Base-by-base conservation (phyloP, 2,797 vertebrate species). In the Gymnothorax reevesii region DNA sequence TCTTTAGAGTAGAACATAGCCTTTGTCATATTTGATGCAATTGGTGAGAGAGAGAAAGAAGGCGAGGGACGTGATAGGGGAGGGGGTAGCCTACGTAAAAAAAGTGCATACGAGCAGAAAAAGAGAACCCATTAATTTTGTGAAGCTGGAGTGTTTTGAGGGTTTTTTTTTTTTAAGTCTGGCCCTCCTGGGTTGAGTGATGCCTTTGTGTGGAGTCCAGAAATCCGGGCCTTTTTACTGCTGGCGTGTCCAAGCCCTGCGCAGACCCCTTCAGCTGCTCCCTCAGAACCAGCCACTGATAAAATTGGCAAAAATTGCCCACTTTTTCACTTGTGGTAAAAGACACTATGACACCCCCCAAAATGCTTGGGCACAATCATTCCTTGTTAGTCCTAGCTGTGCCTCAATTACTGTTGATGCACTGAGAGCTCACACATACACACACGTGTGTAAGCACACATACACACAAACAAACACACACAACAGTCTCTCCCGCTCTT, bases 151-250 rank as follows among this genome's bases (percentile, higher is more conserved):
- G 88, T 94, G 93, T 93, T 94, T 62, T 94, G 93, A 93, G 95
- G 93, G 93, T 90, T 66, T 66, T 69, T n/a, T 60, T 60, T 60
- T 91, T 90, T 91, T 90, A 90, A 94, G 94, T 94, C 94, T 94
- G 93, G 91, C 94, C 93, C 94, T 95, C 94, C 94, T 94, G 93
- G 92, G 93, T 92, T 95, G 94, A 94, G 94, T 94, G 93, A 95
- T 94, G 94, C 92, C 94, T 95, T 95, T 95, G 94, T 95, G 93
- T 93, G 94, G 93, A 89, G 91, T 90, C 89, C 84, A 82, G 75
- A 88, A 94, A 93, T 82, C 88, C 89, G 84, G 89, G 89, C 91
- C 87, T 88, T 89, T 92, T 91, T 73, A 88, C 88, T 89, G 89
- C 88, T 55, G 73, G 66, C 86, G 62, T 64, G 89, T 86, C 88